Base-by-base conservation (phyloP, 2,113 vertebrate species). In the Megaleporinus macrocephalus region DNA sequence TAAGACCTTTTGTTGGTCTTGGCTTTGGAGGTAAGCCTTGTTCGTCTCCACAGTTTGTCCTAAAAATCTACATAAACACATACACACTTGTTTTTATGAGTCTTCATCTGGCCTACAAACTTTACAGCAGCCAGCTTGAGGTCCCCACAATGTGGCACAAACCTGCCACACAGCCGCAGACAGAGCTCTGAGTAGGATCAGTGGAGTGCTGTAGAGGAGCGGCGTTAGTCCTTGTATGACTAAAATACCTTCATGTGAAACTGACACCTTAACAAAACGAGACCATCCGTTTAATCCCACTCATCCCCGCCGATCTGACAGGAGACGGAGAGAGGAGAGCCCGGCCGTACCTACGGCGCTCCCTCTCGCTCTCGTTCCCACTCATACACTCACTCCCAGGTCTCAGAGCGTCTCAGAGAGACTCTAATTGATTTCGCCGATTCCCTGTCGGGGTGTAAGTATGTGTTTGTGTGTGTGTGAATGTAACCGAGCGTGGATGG, bases 191-290 rank as follows among this genome's bases (percentile, higher is more conserved):
- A 33, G 16, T 5, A 20, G 18, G 20, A 44, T 24, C 66, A 41
- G 41, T 55, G 26, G 41, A 68, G 59, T 26, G 63, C 53, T 62
- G 29, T 62, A 49, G 3, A 66, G 41, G 73, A 73, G 18, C 41
- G 66, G 70, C 30, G n/a, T 2, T 68, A 18, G 41, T 66, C 0
- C 66, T 57, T 73, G n/a, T 77, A 30, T 72, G 24, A 36, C 44
- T 41, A 78, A 83, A 79, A 74, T 62, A 76, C 76, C 41, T 63
- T 62, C 47, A 63, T 47, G 66, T 79, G 61, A 74, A 73, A 55
- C 44, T 29, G 59, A 74, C 70, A 49, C 26, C 70, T 55, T 41
- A 22, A 69, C 69, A 61, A 79, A 83, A 79, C n/a, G 24, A 65
- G 29, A 15, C 73, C 33, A 59, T 72, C 49, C 47, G 36, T 80